Evolutionary conservation across 2,888 invertebrate genomes (phyloP), one percentile per base, ranked within the genome.

Genomic region (Hoplodrina ambigua): DNA sequence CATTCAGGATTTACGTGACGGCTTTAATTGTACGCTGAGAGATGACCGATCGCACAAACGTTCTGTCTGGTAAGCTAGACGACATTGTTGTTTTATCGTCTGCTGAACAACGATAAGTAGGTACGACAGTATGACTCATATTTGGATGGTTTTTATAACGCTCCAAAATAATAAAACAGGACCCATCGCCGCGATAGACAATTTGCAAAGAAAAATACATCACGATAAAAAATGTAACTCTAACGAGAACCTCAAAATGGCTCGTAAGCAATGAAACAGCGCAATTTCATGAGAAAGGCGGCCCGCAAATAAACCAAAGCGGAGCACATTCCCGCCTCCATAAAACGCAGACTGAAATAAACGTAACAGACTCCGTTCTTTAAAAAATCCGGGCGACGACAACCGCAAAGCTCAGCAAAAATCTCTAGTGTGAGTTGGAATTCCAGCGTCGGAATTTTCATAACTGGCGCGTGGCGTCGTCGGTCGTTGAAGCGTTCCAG

Each of bases 371-470:
- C 89, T 91, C 88, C 84, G 90, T 93, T 93, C 92, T 93, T 94
- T 93, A 93, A 93, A 94, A 94, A 94, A 94, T 92, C 90, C 90
- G 83, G 84, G 86, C 88, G 91, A 89, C 92, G 92, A 92, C 92
- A 92, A 93, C 94, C 94, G 93, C 94, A 93, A 89, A 93, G 91
- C 94, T 94, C 92, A 92, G 92, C 92, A 90, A 93, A 93, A 94
- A 93, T 94, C 92, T 94, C 91, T 92, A 93, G 94, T 94, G 94
- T 92, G 93, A 94, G 92, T 89, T 78, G 87, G 90, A 92, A 95
- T 95, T 93, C 93, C 93, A 88, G 89, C 88, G 92, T 90, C 81
- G 95, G 95, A 95, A 95, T 95, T 95, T 95, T 95, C 95, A 95
- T 95, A 95, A 94, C 94, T 87, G 92, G 90, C 88, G 91, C 82